Evolutionary conservation across 1,140 invertebrate genomes (phyloP).

Genomic region (Drosophila sechellia): DNA sequence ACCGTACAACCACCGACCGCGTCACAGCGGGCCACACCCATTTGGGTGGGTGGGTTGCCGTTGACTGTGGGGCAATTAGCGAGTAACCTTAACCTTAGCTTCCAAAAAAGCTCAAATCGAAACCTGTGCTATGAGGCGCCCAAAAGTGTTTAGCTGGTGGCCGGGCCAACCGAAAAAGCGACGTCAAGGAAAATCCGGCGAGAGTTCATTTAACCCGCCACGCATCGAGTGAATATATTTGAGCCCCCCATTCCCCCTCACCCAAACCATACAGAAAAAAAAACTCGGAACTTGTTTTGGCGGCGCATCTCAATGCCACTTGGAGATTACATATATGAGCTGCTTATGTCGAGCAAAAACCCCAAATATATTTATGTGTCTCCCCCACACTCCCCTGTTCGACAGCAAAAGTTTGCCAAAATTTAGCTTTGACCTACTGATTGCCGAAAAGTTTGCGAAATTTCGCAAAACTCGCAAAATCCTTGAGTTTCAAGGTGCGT

Average conservation of each 20-base stretch:
- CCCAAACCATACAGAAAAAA: background rate
- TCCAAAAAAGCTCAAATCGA: slow-evolving; percentile 84
- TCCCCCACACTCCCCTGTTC: too few relatives aligned
- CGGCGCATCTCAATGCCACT: slow-evolving; percentile 66
- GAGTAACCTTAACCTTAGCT: slow-evolving; percentile 84
- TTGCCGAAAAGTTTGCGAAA: slow-evolving; percentile 68
- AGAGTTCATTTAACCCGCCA: slow-evolving; percentile 66
- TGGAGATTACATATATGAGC: slow-evolving; percentile 41
- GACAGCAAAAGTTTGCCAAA: slow-evolving; percentile 47
- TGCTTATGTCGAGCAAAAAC: slow-evolving; percentile 49
- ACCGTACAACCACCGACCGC: slow-evolving; percentile 12
- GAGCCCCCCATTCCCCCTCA: background rate
- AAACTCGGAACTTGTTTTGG: slow-evolving; percentile 43
- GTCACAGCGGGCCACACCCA: slow-evolving; percentile 5
- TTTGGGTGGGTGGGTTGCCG: background rate
- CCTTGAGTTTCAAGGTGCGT: slow-evolving; percentile 81
- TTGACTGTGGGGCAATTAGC: slow-evolving; percentile 64
- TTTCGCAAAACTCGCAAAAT: slow-evolving; percentile 73
- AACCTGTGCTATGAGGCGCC: slow-evolving; percentile 83
- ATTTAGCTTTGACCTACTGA: slow-evolving; percentile 66
- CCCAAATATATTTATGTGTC: background rate
- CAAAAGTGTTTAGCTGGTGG: slow-evolving; percentile 70
- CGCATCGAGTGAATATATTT: slow-evolving; percentile 49
- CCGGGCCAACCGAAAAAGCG: slow-evolving; percentile 57
- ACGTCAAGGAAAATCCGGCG: slow-evolving; percentile 33